Conservation (phyloP, 1,140 invertebrate species). For the Leptinotarsa undecemlineata region DNA sequence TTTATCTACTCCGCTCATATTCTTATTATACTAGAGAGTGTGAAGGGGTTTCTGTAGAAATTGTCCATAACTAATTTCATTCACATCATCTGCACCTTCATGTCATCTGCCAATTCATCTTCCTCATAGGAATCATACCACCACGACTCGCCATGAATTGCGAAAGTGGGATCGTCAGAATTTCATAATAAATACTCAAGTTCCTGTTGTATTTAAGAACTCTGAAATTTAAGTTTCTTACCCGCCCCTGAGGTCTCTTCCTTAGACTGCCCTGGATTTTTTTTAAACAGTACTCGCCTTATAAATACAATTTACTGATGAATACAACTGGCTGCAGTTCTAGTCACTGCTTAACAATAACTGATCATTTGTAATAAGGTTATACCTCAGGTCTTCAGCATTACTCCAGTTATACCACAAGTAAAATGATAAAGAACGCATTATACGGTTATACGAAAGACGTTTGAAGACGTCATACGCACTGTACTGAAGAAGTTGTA, state of each 20-base stretch:
- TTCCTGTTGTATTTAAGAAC: background rate
- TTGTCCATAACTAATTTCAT: background rate
- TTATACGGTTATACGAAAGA: too few species aligned
- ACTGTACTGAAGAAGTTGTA: too few species aligned
- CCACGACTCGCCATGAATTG: background rate
- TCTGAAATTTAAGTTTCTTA: background rate
- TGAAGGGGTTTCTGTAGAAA: too few species aligned
- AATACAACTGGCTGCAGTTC: background rate
- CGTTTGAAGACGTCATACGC: too few species aligned
- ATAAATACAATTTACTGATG: background rate
- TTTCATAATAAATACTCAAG: background rate
- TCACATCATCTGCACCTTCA: background rate
- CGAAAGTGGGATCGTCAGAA: background rate
- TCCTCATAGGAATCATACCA: background rate
- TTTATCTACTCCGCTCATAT: too few species aligned
- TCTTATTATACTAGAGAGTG: too few species aligned
- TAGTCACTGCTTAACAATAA: too few species aligned
- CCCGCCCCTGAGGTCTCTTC: background rate
- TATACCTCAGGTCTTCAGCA: too few species aligned
- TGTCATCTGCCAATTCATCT: background rate
- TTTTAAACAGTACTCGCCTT: background rate
- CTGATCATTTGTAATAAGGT: too few species aligned
- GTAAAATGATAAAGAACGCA: too few species aligned
- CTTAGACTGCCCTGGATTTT: background rate
- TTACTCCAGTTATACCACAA: too few species aligned